Evolutionary conservation across 2,113 vertebrate genomes (phyloP).

Genomic region (Podocnemis expansa): DNA sequence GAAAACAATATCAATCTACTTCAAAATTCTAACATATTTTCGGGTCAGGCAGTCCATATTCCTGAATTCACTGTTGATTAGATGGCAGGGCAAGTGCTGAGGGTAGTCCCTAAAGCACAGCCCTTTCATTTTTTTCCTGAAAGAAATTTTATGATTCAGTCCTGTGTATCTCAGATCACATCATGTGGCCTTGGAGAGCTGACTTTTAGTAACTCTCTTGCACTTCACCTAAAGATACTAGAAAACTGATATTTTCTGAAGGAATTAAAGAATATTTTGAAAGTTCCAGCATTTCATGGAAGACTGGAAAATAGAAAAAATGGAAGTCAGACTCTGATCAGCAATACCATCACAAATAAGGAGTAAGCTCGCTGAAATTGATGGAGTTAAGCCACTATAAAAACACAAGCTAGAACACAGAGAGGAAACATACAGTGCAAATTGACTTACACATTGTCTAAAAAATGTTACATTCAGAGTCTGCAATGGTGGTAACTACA

Average conservation of each 20-base stretch:
- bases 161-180: not conserved
- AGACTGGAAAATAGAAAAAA: not conserved
- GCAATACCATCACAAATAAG: not conserved
- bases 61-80: not conserved
- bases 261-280: not conserved
- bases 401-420: not conserved
- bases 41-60: not conserved
- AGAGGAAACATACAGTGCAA: not conserved
- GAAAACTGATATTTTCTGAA: not conserved
- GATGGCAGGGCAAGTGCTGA: not conserved
- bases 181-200: not conserved
- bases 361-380: not conserved
- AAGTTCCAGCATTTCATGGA: not conserved
- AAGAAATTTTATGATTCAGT: rapidly evolving
- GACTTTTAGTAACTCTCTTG: not conserved
- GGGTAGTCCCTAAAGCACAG: not conserved
- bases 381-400: not conserved
- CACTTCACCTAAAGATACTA: rapidly evolving
- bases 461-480: not conserved
- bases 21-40: not conserved
- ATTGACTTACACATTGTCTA: not conserved
- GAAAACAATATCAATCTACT: not conserved
- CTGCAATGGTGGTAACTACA: not conserved
- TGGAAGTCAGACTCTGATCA: not conserved
- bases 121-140: not conserved